Evolutionary conservation across 2,888 invertebrate genomes (phyloP), one percentile per base, ranked within the genome.

Genomic region (Ectemnius continuus): DNA sequence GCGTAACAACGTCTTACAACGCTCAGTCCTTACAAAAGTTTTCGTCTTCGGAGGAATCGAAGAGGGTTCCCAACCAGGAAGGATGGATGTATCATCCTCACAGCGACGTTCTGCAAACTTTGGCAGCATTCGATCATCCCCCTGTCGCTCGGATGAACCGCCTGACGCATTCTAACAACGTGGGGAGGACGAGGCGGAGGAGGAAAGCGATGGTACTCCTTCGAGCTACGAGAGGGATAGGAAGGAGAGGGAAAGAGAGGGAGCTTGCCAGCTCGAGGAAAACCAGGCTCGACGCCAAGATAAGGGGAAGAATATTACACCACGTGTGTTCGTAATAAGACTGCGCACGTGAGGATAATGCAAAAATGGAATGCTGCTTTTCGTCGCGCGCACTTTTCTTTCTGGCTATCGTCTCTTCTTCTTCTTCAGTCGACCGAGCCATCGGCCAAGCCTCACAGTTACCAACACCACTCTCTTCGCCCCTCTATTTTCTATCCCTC

Each of bases 261-360:
- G 62, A 60, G 52, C 45, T 48, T 45, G 58, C 18, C 13, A 60
- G 60, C 28, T 62, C 63, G 74, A 76, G 76, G 71, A 68, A 75
- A 70, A 65, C 65, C 67, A 71, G 75, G 71, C 68, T 60, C 61
- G 75, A 66, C 64, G 78, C 74, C 65, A 73, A 65, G 76, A 75
- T 70, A 72, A 79, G 80, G 81, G 81, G 83, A 76, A 84, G 88
- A 89, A 89, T 89, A 89, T 89, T 89, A 88, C 88, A 86, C 89
- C 89, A 89, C 88, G 89, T 89, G 89, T 88, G 88, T 82, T 81
- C 73, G 88, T 89, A 89, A 89, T 89, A 89, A 89, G 89, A 88
- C 88, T 85, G 88, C 82, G 89, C 87, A 85, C 89, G 89, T 89
- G 89, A 89, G 87, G 84, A 85, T 88, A 89, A 89, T 89, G 89